Evolutionary conservation across 2,888 invertebrate genomes (phyloP).

Genomic region (Lissocephala sabroskyi): DNA sequence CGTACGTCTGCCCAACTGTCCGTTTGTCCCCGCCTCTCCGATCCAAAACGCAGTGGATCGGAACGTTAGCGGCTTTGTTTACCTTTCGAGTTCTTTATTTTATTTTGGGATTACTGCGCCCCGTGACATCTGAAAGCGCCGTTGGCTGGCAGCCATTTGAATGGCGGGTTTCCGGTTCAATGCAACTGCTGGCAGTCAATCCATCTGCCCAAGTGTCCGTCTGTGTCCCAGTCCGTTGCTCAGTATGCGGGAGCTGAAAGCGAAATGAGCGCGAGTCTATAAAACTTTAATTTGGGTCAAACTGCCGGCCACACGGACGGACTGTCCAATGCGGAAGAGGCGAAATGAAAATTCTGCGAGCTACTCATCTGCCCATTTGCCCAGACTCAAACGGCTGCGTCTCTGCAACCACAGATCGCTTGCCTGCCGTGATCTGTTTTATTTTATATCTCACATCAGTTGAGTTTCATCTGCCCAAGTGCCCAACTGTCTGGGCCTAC

Average conservation of each 20-base stretch:
- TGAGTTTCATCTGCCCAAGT: too few species aligned
- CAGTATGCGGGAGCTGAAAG: slow-evolving; percentile 36
- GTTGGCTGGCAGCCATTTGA: slow-evolving; percentile 30
- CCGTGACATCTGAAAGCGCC: neutral
- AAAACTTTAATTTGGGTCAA: slow-evolving; percentile 34
- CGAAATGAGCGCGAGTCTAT: slow-evolving; percentile 46
- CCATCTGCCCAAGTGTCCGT: neutral
- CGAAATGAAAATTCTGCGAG: too few species aligned
- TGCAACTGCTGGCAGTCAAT: slow-evolving; percentile 39
- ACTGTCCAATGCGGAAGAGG: slow-evolving; percentile 29
- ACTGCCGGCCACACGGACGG: too few species aligned
- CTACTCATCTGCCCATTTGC: too few species aligned
- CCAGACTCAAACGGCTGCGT: too few species aligned
- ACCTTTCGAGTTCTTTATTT: slow-evolving; percentile 12
- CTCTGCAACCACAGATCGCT: too few species aligned
- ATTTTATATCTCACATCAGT: too few species aligned
- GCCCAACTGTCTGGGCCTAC: too few species aligned
- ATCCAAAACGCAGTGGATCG: slow-evolving; percentile 28
- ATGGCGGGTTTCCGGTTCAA: slow-evolving; percentile 63
- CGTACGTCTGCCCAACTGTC: too few species aligned
- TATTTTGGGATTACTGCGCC: slow-evolving; percentile 9
- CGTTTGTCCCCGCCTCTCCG: too few species aligned
- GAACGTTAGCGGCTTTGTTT: slow-evolving; percentile 38
- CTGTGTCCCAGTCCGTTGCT: slow-evolving; percentile 20
- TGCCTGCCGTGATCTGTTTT: too few species aligned